Percentiles rank a stretch among this genome's conserved stretches.
phyloP scores from a whole-genome alignment of 2,888 invertebrate genomes.

The Agrypnus murinus region DNA sequence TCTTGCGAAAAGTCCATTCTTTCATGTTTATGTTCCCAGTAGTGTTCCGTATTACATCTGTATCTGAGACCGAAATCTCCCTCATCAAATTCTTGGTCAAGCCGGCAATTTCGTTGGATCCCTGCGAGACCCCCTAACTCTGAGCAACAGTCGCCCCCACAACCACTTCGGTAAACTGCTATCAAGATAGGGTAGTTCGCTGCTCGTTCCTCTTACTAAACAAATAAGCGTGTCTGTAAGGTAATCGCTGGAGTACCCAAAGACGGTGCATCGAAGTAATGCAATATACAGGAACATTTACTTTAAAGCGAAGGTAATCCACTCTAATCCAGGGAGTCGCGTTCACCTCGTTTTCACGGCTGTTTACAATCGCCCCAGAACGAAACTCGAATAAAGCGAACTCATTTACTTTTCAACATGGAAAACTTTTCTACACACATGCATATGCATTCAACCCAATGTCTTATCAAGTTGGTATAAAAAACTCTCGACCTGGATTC shows the following conservation, averaged over 20 bases:
- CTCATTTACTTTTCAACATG: conserved; percentile 35
- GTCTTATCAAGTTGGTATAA: conserved; percentile 7
- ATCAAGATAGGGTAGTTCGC: conserved; percentile 45
- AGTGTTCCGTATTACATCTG: conserved; percentile 61
- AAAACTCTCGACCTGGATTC: conserved; percentile 10
- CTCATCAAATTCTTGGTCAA: conserved; percentile 64
- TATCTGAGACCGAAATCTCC: conserved; percentile 59
- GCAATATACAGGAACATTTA: conserved; percentile 40
- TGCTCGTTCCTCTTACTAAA: conserved; percentile 42
- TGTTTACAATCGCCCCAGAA: conserved; percentile 36
- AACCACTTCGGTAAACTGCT: conserved; percentile 46
- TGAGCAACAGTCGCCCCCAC: conserved; percentile 26
- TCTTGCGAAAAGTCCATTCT: conserved; percentile 57
- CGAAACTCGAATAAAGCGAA: conserved; percentile 12
- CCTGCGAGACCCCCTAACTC: conserved; percentile 53
- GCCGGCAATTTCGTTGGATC: conserved; percentile 58
- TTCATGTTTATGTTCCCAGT: conserved; percentile 60
- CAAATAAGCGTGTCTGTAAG: conserved; percentile 33
- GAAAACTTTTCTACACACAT: conserved; percentile 19
- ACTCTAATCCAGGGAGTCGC: conserved; percentile 42
- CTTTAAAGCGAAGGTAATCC: conserved; percentile 44
- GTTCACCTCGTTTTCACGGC: conserved; percentile 43
- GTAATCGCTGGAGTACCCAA: not conserved
- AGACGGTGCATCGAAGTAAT: conserved; percentile 20
- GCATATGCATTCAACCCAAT: conserved; percentile 33